Conservation (phyloP, 2,113 vertebrate genomes). For the Zosterops japonicus region DNA sequence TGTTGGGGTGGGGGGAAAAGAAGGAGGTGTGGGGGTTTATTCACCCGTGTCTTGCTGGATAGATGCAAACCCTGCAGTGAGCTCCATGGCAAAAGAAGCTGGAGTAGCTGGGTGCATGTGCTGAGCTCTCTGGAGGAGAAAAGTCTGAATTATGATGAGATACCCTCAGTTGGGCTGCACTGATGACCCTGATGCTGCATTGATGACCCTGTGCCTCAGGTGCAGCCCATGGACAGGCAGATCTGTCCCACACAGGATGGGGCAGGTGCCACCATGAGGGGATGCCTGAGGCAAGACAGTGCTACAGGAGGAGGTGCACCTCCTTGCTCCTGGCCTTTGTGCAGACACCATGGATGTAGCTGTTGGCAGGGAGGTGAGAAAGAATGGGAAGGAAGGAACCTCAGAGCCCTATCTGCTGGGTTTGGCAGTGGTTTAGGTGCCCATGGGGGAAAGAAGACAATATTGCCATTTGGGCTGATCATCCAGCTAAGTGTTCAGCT, state of each 20-base stretch:
- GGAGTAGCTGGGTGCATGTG: rapidly evolving
- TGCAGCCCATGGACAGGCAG: rapidly evolving
- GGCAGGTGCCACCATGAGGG: neutral
- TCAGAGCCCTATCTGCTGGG: neutral
- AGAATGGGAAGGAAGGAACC: neutral
- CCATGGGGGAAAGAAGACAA: neutral
- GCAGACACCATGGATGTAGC: rapidly evolving
- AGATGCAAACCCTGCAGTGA: neutral
- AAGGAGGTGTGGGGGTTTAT: neutral
- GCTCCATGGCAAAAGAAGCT: neutral
- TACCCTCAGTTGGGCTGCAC: rapidly evolving
- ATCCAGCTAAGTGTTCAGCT: neutral
- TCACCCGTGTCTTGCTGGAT: neutral
- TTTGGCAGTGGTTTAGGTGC: neutral
- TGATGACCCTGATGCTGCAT: neutral
- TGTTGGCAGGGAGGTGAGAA: neutral
- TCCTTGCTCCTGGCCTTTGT: neutral
- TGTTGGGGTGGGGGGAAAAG: too few species aligned
- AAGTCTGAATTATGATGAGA: neutral
- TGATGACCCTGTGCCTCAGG: neutral
- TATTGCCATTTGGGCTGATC: neutral
- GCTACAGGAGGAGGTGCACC: neutral
- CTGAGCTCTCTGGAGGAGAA: neutral
- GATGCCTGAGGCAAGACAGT: neutral
- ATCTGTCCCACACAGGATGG: rapidly evolving